Base-by-base conservation (phyloP, 2,113 vertebrate species). In the Grallaria varia region DNA sequence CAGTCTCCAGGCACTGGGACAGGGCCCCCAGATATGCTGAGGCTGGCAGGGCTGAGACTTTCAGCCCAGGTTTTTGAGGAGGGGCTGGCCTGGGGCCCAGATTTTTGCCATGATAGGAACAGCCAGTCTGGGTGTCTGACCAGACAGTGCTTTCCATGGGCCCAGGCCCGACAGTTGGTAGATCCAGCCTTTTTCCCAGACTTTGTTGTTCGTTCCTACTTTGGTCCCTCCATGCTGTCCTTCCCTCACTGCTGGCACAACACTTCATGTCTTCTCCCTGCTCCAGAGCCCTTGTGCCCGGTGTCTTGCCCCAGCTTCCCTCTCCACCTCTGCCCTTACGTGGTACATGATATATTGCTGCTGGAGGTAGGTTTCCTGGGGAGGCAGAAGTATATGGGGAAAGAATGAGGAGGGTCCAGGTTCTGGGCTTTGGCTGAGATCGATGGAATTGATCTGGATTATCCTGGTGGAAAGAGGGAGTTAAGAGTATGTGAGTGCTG, bases 1-100 rank as follows among this genome's bases (percentile, higher is more conserved):
- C 90, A 16, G 95, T 95, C 87, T 91, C 90, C 30, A 92, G 89
- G 94, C 93, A 17, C 69, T 78, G 87, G 84, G 55, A 86, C 5
- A 3, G 21, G 68, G 55, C 45, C 42, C 75, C 63, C 45, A 88
- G 10, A 35, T 64, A 91, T 90, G 87, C 83, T 0, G 1, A 56
- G 59, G 62, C 75, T 89, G 92, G 87, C 75, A 39, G 72, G 55
- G 86, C 52, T 59, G 91, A 56, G 77, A 59, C 69, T 66, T 84
- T 93, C 50, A 86, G 24, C 66, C 40, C 72, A 42, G 19, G 47
- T 22, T 86, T 88, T 42, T 63, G 76, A 86, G 80, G 76, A 86
- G 91, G 11, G 45, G 45, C 83, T 95, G 94, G 96, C 95, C 59
- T 1, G 3, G 55, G 39, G 90, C 94, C 95, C 88, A 69, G 80